Evolutionary conservation across 1,140 invertebrate genomes (phyloP), one percentile per base, ranked within the genome.

Genomic region (Parapsyche elsis): DNA sequence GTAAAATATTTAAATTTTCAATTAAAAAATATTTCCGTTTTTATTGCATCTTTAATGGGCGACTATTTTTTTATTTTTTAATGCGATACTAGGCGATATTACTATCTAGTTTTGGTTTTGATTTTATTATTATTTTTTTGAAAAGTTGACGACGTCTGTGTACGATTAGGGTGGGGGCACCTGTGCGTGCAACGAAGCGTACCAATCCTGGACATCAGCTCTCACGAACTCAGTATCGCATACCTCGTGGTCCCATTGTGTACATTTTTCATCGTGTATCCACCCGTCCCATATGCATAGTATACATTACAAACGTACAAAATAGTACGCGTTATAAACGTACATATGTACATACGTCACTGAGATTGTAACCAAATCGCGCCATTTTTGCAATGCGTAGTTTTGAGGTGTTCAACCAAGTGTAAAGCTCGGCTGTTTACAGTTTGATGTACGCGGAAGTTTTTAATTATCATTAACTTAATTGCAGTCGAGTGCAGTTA

Each of bases 191-290:
- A 67, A 26, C 64, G 14, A 23, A 67, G 64, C 64, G 64, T 67
- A 67, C 64, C 64, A 67, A 67, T 67, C 64, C 64, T 67, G 64
- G 64, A 67, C 64, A 67, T 67, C 64, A 67, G 64, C 64, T 67
- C 64, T 67, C 64, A 67, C 64, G 64, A 67, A 67, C 64, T 67
- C 64, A 67, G 64, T 67, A 67, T 67, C 64, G 64, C 64, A 67
- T 67, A 67, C 64, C 64, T 67, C 64, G 24, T 67, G 64, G 23
- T 26, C n/a, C 64, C 9, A 67, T 67, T 67, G 64, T 67, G 64
- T 67, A 26, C 64, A 26, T 67, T 26, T 67, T 67, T 14, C 23
- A 26, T 53, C 10, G 49, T 53, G 49, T 53, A 38, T 38, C 30
- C 7, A 38, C 30, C 30, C 12, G 49, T 53, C 12, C 49, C 12